Evolutionary conservation across 1,140 invertebrate species (phyloP).

Genomic region (Coelopa frigida): DNA sequence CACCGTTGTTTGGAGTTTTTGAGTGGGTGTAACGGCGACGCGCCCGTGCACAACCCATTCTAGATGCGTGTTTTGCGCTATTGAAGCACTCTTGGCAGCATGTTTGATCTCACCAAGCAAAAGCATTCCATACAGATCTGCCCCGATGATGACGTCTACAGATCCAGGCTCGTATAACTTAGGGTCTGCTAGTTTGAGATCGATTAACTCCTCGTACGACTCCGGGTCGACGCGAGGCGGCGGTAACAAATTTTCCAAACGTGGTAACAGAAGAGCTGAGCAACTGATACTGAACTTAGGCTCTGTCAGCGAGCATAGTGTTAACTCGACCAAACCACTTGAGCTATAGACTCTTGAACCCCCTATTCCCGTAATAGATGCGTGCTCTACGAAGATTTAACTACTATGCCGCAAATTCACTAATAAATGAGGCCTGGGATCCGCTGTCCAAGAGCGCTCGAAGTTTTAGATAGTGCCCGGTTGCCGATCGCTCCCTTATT

Average conservation of each 20-base stretch:
- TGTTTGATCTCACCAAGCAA: neutral
- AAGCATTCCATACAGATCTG: neutral
- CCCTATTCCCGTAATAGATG: conserved; percentile 1
- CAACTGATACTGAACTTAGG: neutral
- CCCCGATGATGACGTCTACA: conserved; percentile 6
- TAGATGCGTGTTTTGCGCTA: neutral
- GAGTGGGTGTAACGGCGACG: neutral
- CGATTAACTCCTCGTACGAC: neutral
- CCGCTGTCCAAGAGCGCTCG: conserved; percentile 3
- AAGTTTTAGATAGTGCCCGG: too few relatives aligned
- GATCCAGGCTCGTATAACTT: conserved; percentile 4
- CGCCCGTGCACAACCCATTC: neutral
- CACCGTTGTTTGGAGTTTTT: neutral
- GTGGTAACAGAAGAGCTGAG: neutral
- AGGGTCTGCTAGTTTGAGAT: neutral
- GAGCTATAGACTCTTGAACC: neutral
- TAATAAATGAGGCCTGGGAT: conserved; percentile 5
- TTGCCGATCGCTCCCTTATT: too few relatives aligned
- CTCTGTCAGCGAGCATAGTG: neutral
- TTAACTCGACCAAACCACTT: neutral
- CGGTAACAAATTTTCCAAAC: neutral
- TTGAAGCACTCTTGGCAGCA: neutral
- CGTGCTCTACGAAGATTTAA: conserved; percentile 1
- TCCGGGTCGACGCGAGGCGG: neutral
- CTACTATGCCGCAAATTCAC: conserved; percentile 6